Evolutionary conservation across 1,140 invertebrate species (phyloP).

Genomic region (Nylanderia fulva): DNA sequence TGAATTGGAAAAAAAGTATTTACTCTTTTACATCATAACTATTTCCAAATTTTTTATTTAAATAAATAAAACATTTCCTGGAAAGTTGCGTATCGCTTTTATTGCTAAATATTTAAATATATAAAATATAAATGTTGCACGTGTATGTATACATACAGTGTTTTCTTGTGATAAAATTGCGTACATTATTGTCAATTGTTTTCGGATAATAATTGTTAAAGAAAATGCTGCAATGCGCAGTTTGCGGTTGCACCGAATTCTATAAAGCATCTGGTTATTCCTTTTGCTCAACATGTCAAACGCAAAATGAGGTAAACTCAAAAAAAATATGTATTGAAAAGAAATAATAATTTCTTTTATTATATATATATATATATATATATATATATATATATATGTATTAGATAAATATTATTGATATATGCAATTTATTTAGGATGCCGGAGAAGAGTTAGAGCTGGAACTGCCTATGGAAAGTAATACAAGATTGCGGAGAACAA

Average conservation of each 20-base stretch:
- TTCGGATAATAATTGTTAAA: not conserved
- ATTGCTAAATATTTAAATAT: no score
- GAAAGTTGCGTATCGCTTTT: no score
- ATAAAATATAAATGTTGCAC: slow-evolving; percentile 62
- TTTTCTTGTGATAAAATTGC: no score
- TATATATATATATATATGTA: no score
- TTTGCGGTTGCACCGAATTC: slow-evolving; percentile 85
- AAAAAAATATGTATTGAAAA: not conserved
- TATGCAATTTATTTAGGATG: slow-evolving; percentile 76
- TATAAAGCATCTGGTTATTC: slow-evolving; percentile 85
- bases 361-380: no score
- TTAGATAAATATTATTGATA: slow-evolving; percentile 22
- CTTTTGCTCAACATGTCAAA: slow-evolving; percentile 86
- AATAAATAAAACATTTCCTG: no score
- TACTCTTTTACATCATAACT: no score
- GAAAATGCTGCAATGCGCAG: slow-evolving; percentile 77
- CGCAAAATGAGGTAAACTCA: slow-evolving; percentile 84
- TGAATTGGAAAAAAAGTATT: no score
- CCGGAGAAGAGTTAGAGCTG: slow-evolving; percentile 82
- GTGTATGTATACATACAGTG: no score
- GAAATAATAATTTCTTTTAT: no score
- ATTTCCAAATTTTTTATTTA: no score
- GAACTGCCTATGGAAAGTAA: slow-evolving; percentile 71
- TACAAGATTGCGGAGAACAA: slow-evolving; percentile 72
- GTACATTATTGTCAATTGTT: no score